A percentile compares a stretch with the other conserved stretches of the same genome.
Conservation (phyloP, 2,888 invertebrate genomes). For the Pterostichus niger region DNA sequence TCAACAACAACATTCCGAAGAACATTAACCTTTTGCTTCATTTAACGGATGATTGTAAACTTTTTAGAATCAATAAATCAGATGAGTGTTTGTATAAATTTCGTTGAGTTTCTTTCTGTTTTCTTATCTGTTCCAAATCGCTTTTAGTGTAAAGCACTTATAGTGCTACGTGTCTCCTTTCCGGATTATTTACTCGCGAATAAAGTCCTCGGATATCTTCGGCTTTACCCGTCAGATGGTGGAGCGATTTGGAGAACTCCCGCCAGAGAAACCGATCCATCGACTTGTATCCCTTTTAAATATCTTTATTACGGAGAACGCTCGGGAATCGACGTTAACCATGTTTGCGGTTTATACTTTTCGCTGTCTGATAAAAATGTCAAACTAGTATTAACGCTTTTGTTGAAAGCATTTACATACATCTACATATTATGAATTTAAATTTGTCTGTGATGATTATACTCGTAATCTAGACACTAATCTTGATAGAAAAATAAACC, state of each 20-base stretch:
- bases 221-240: constrained; percentile 26
- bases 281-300: constrained; percentile 23
- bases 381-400: neutral
- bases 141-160: constrained; percentile 57
- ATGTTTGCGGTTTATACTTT: constrained; percentile 9
- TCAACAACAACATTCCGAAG: neutral
- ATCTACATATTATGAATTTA: constrained; percentile 26
- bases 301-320: constrained; percentile 25
- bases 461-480: too few species aligned
- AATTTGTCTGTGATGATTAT: neutral
- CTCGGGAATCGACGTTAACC: neutral
- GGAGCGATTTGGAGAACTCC: constrained; percentile 21
- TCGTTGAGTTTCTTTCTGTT: constrained; percentile 28
- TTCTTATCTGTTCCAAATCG: constrained; percentile 56
- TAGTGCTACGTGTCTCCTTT: constrained; percentile 57
- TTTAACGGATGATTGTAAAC: constrained; percentile 29
- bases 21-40: constrained; percentile 6
- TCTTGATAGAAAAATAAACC: too few species aligned
- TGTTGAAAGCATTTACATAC: constrained; percentile 7
- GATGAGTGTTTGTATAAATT: constrained; percentile 50
- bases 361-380: constrained; percentile 7
- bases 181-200: constrained; percentile 44
- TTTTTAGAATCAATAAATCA: constrained; percentile 58
- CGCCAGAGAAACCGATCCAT: constrained; percentile 12
- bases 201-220: constrained; percentile 37